These are phyloP conservation scores for Drosophila rubida DNA, from an alignment of 2,888 invertebrate genomes.

Conservation along the genomic window DNA sequence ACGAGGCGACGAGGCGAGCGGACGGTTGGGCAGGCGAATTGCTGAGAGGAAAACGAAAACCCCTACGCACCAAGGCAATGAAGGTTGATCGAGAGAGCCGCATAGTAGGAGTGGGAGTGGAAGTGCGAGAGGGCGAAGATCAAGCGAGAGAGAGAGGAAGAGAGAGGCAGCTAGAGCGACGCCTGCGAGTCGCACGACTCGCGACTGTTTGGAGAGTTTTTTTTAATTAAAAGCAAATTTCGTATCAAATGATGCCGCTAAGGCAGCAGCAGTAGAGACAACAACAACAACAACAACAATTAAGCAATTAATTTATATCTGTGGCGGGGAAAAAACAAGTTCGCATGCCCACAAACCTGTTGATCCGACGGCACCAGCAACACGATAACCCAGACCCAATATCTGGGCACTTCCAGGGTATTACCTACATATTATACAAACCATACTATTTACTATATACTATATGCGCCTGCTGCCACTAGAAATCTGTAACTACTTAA, in stretches of 20 bases:
- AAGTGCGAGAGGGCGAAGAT: constrained; percentile 1
- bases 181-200: constrained; percentile 23
- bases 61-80: constrained; percentile 70
- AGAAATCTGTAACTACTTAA: constrained; percentile 6
- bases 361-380: constrained; percentile 46
- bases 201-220: constrained; percentile 60
- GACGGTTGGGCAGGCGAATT: constrained; percentile 9
- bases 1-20: not conserved
- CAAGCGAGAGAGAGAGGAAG: not conserved
- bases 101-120: constrained; percentile 8
- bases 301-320: constrained; percentile 76
- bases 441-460: no score
- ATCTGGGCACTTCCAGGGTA: constrained; percentile 39
- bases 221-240: constrained; percentile 76
- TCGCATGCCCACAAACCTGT: constrained; percentile 66
- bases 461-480: not conserved
- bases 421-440: not conserved
- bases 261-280: constrained; percentile 37
- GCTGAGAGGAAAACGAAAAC: constrained; percentile 57
- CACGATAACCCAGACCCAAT: constrained; percentile 37
- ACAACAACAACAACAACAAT: constrained; percentile 53
- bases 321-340: constrained; percentile 67
- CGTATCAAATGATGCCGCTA: constrained; percentile 67
- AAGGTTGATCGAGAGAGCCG: constrained; percentile 60
- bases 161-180: constrained; percentile 10